These are phyloP conservation scores for Thelaira solivaga DNA, from an alignment of 2,888 invertebrate genomes.

Conservation along the genomic window DNA sequence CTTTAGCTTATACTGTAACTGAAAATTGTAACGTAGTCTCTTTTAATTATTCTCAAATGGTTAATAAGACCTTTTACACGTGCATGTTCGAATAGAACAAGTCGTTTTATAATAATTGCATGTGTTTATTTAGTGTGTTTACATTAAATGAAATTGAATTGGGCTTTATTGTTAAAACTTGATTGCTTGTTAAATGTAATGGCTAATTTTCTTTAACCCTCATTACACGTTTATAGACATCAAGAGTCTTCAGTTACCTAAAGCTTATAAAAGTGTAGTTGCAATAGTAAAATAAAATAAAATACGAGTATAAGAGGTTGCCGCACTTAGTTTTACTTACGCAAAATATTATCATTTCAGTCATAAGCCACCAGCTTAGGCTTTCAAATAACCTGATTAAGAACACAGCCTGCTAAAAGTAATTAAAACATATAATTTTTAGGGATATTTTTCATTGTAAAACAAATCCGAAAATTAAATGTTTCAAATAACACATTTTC, in stretches of 20 bases:
- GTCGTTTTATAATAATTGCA: slow-evolving; percentile 41
- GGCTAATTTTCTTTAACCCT: slow-evolving; percentile 2
- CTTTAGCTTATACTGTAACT: no score
- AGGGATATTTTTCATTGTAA: no score
- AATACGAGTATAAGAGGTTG: no score
- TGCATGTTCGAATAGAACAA: neutral
- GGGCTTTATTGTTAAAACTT: slow-evolving; percentile 37
- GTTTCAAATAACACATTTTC: no score
- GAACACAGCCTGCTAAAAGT: no score
- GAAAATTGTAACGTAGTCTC: no score
- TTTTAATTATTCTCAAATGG: neutral
- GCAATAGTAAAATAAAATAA: neutral
- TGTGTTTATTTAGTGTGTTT: slow-evolving; percentile 24
- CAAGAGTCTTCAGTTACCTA: neutral
- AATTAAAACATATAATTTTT: no score
- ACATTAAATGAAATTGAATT: slow-evolving; percentile 48
- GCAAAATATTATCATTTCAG: no score
- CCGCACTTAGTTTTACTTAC: neutral
- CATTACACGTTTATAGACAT: neutral
- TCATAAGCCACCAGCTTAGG: no score
- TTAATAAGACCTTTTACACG: neutral
- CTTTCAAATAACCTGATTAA: no score
- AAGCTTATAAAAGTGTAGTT: neutral
- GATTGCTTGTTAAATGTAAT: slow-evolving; percentile 27
- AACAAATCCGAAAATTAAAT: no score